Conservation (phyloP, 2,888 invertebrate species). For the Spilosoma lubricipeda region DNA sequence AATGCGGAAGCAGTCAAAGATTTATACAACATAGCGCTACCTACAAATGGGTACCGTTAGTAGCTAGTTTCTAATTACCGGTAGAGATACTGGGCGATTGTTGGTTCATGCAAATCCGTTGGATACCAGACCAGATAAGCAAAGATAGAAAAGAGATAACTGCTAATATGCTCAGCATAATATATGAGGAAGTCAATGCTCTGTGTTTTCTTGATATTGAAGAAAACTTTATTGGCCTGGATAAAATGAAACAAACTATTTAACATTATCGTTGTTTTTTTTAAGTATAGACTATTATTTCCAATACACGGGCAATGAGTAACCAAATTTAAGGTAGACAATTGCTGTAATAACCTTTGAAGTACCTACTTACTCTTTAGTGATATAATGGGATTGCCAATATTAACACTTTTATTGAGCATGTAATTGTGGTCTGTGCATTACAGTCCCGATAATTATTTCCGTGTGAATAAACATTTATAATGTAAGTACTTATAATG, state of each 20-base stretch:
- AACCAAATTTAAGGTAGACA: background rate
- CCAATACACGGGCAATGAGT: background rate
- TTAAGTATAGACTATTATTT: background rate
- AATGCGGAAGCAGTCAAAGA: conserved; percentile 52
- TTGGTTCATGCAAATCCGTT: conserved; percentile 79
- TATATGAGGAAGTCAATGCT: conserved; percentile 45
- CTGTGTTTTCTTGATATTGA: conserved; percentile 31
- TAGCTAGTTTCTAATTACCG: conserved; percentile 81
- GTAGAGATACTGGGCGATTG: conserved; percentile 78
- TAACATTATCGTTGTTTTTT: background rate
- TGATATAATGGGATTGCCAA: conserved; percentile 14
- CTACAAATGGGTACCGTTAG: conserved; percentile 77
- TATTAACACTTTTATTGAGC: conserved; percentile 26
- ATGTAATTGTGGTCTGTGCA: conserved; percentile 36
- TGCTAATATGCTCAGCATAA: conserved; percentile 47
- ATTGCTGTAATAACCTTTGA: background rate
- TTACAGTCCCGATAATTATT: conserved; percentile 49
- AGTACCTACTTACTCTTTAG: conserved; percentile 2
- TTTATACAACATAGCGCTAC: conserved; percentile 61
- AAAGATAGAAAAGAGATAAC: conserved; percentile 48
- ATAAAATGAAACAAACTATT: background rate
- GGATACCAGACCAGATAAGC: conserved; percentile 67
- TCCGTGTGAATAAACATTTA: conserved; percentile 55
- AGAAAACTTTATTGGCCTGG: background rate
- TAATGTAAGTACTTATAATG: conserved; percentile 37